Base-by-base conservation (phyloP, 1,140 invertebrate species). In the Pectinophora gossypiella region DNA sequence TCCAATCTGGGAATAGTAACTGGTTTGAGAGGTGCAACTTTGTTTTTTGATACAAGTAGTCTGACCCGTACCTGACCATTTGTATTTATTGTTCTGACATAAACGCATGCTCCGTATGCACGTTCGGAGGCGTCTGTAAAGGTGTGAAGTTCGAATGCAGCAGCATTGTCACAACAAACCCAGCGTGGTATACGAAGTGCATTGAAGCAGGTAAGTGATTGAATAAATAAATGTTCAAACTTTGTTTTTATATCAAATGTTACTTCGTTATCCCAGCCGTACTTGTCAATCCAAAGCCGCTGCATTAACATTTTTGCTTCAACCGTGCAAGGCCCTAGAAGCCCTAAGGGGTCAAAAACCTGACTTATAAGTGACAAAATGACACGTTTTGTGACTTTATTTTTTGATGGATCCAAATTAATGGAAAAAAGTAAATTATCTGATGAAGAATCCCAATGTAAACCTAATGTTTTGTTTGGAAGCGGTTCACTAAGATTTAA, bases 21-120 rank as follows among this genome's bases (percentile, higher is more conserved):
- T 23, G 36, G 19, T 63, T 85, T 76, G 10, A 80, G 10, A 0
- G 82, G 77, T 10, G 82, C 72, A 2, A 87, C 72, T 51, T 59
- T 67, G 12, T 68, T 67, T 64, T 86, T 87, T 1, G 73, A 61
- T 19, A 58, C 60, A 18, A 87, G n/a, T 19, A 84, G 55, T 5
- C 22, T 12, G 7, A 64, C 54, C 1, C 38, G 5, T 0, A 68
- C 47, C 12, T 55, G 13, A 1, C 51, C 49, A 9, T 44, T 13
- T 36, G 12, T 35, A 50, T 60, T 45, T 15, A 49, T 43, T 6
- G 50, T 50, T 35, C 65, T 44, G 7, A 75, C 19, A 57, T 72
- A 77, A 0, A 74, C 15, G 18, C 52, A 62, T 13, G 69, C 61
- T 1, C 59, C 67, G 51, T 71, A 75, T 0, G 66, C 74, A 2